Base-by-base conservation (phyloP, 2,888 invertebrate genomes). In the Empis stercorea region DNA sequence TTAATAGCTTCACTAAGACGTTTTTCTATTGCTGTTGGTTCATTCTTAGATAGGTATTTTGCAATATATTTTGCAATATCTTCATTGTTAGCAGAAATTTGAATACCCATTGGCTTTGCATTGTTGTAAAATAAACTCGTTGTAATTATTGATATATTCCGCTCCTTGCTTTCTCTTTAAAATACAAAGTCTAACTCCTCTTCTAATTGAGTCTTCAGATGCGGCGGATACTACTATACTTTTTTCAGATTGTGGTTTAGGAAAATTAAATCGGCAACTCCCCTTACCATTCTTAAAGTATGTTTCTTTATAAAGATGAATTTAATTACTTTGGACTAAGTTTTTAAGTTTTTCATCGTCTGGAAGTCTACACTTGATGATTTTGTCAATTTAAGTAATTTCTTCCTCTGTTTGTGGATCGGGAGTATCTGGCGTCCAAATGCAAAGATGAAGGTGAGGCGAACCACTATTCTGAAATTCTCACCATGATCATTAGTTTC, bases 1-100 rank as follows among this genome's bases (percentile, higher is more conserved):
- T n/a, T n/a, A 17, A 57, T 56, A 30, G 57, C 58, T 41, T 55
- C 51, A 30, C 54, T 48, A 10, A 48, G 15, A 11, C 45, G n/a
- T 7, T 4, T 5, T 14, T 48, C 34, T 6, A 52, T 15, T 3
- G 34, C 32, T 34, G 7, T 38, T 11, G 50, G 52, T 45, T 52
- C 51, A n/a, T 27, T 10, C 36, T 49, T 53, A 3, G 46, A 48
- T 15, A 50, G n/a, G 45, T 51, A 52, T 40, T 49, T 52, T 15
- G 55, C 54, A 38, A 57, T 37, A 37, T 50, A 45, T 57, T 57
- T 43, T 54, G n/a, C n/a, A n/a, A n/a, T n/a, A n/a, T n/a, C n/a
- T n/a, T n/a, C n/a, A n/a, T n/a, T n/a, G n/a, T n/a, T 42, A 9
- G 57, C 57, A 44, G 57, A 59, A 30, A 56, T 57, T 45, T 60